Conservation (phyloP, 2,888 invertebrate species). For the Eretmocerus hayati region DNA sequence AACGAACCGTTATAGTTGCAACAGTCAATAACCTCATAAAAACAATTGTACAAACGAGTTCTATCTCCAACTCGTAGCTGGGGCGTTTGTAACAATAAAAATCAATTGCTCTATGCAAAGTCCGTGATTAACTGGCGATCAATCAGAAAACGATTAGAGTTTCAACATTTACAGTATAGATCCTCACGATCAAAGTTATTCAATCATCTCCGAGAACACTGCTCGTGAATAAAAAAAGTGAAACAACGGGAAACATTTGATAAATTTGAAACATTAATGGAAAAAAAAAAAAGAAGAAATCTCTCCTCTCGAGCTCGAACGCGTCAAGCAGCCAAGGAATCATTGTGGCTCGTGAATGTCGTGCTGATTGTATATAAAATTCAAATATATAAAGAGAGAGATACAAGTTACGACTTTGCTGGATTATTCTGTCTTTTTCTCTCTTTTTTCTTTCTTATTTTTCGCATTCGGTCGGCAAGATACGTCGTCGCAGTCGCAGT, state of each 20-base stretch:
- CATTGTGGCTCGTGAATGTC: too few relatives aligned
- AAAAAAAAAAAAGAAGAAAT: not conserved
- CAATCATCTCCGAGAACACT: not conserved
- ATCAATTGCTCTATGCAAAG: too few relatives aligned
- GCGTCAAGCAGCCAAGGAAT: too few relatives aligned
- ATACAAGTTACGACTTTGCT: slow-evolving; percentile 6
- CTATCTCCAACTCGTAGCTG: not conserved
- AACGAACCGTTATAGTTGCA: slow-evolving; percentile 6
- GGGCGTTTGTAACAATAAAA: slow-evolving; percentile 11
- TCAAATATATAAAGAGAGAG: slow-evolving; percentile 6
- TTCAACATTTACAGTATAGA: slow-evolving; percentile 4
- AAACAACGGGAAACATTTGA: slow-evolving; percentile 4
- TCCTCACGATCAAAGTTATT: not conserved
- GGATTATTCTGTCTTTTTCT: not conserved
- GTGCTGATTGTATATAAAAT: slow-evolving; percentile 12
- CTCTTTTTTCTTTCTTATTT: not conserved
- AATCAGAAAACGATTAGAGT: not conserved
- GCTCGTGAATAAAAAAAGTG: not conserved
- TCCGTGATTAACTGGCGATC: too few relatives aligned
- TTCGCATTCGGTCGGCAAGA: slow-evolving; percentile 10
- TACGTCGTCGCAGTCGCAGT: slow-evolving; percentile 15
- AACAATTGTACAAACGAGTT: slow-evolving; percentile 14
- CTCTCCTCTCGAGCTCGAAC: not conserved
- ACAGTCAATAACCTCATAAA: slow-evolving; percentile 6
- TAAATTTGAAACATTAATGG: not conserved